Evolutionary conservation across 2,888 invertebrate genomes (phyloP).

Genomic region (Oconnorella tubifera): DNA sequence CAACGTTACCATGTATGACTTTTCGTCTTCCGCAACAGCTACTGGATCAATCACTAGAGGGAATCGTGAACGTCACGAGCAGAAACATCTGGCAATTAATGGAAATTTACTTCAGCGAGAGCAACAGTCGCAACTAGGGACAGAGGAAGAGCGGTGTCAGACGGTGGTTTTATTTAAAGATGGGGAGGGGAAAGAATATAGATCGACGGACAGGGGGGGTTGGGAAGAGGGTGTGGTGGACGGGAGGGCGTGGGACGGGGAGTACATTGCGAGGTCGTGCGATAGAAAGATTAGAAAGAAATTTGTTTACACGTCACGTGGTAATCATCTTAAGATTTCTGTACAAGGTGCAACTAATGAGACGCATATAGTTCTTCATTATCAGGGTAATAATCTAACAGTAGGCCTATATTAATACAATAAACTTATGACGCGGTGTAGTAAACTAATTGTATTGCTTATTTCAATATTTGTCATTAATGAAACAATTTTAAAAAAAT

Average conservation of each 20-base stretch:
- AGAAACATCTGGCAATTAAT: background rate
- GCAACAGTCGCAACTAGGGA: too few species aligned
- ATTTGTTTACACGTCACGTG: constrained; percentile 11
- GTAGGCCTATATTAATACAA: too few species aligned
- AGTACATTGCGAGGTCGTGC: constrained; percentile 7
- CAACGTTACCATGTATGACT: constrained; percentile 29
- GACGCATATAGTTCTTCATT: constrained; percentile 11
- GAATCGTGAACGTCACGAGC: background rate
- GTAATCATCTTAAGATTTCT: constrained; percentile 5
- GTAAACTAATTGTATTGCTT: too few species aligned
- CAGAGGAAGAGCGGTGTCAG: background rate
- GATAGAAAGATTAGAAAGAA: background rate
- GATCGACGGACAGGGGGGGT: background rate
- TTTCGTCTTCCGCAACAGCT: constrained; percentile 3
- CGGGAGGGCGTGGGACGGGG: background rate
- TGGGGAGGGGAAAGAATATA: background rate
- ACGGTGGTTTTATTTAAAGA: constrained; percentile 4
- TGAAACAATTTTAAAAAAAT: too few species aligned
- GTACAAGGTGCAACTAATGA: constrained; percentile 5
- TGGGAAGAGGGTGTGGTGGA: background rate
- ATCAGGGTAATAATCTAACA: constrained; percentile 11
- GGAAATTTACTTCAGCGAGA: too few species aligned
- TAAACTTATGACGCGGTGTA: too few species aligned
- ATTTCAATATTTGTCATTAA: too few species aligned
- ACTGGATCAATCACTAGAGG: background rate